Conservation (phyloP, 2,888 invertebrate genomes). For the Electrophaes corylata region DNA sequence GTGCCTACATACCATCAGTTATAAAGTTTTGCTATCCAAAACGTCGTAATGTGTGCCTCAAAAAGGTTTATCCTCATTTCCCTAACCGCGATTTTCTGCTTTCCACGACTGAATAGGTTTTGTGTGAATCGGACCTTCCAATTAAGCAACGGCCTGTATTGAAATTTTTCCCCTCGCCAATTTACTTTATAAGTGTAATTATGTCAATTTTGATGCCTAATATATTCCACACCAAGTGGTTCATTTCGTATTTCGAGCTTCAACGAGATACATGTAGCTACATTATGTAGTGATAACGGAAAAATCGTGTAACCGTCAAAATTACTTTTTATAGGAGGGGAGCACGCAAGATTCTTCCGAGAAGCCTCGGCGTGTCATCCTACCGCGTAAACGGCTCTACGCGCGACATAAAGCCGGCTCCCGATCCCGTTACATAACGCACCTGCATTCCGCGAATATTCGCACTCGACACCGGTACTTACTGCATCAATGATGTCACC, state of each 20-base stretch:
- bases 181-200: constrained; percentile 39
- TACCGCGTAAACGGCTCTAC: constrained; percentile 38
- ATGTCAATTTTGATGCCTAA: constrained; percentile 24
- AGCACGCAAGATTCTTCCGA: constrained; percentile 45
- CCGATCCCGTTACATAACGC: constrained; percentile 74
- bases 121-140: constrained; percentile 58
- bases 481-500: constrained; percentile 81
- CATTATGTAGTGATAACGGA: constrained; percentile 10
- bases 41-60: constrained; percentile 21
- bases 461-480: constrained; percentile 73
- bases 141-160: constrained; percentile 57
- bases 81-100: constrained; percentile 45
- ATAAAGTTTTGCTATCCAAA: constrained; percentile 18
- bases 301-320: constrained; percentile 31
- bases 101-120: constrained; percentile 56
- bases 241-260: constrained; percentile 9
- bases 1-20: background rate
- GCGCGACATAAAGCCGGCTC: constrained; percentile 28
- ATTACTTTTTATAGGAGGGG: constrained; percentile 43
- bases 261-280: constrained; percentile 15
- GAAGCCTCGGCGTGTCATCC: constrained; percentile 43
- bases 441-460: constrained; percentile 66
- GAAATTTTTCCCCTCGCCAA: constrained; percentile 49
- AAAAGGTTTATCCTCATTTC: constrained; percentile 42
- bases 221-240: constrained; percentile 22